These are phyloP conservation scores for Todus mexicanus DNA, from an alignment of 2,797 vertebrate genomes.

Conservation along the genomic window DNA sequence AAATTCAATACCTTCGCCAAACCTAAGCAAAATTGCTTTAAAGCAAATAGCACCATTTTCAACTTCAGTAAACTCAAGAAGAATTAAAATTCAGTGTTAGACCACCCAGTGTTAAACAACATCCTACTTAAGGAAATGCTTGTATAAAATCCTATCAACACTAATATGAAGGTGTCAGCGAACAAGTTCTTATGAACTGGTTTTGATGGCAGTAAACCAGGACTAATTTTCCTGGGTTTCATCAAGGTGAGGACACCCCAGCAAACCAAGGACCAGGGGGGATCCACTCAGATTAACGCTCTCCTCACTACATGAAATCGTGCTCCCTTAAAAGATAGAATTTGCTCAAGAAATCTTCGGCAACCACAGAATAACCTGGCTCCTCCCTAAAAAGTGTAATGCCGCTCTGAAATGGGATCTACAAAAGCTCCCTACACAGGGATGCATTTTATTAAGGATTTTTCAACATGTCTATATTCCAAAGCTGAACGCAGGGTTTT, in stretches of 20 bases:
- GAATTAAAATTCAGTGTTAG: neutral
- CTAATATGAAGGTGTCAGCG: neutral
- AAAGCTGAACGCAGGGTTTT: neutral
- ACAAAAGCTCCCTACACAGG: neutral
- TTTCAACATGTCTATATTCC: neutral
- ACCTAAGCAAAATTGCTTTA: neutral
- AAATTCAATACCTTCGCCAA: neutral
- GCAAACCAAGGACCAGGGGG: neutral
- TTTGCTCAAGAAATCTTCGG: neutral
- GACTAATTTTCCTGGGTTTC: neutral
- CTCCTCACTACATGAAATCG: fast-evolving
- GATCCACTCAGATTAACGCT: neutral
- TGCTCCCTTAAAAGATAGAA: neutral
- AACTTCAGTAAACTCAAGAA: neutral
- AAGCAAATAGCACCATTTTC: neutral
- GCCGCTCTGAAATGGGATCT: neutral
- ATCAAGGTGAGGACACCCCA: neutral
- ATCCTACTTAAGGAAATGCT: neutral
- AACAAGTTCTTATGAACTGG: neutral
- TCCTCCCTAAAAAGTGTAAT: neutral
- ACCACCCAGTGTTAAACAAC: constrained; percentile 21
- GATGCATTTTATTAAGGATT: neutral
- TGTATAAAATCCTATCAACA: neutral
- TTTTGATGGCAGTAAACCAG: neutral
- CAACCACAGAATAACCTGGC: neutral